These are phyloP conservation scores for Phoxinus phoxinus DNA, from an alignment of 2,113 vertebrate genomes.

Conservation along the genomic window DNA sequence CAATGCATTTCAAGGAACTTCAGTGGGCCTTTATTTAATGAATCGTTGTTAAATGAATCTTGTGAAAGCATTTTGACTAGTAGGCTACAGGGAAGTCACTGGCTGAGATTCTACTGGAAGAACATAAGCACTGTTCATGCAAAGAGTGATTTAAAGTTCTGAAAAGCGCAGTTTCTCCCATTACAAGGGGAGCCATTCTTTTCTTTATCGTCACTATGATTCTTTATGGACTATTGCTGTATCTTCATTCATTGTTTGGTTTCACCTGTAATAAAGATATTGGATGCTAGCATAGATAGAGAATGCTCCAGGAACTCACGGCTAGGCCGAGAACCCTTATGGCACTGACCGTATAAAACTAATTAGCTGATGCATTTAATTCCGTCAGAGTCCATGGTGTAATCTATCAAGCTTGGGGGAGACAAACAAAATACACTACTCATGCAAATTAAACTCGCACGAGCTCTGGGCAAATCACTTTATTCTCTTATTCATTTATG, in stretches of 20 bases:
- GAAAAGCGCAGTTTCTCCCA: no score
- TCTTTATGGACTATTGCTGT: no score
- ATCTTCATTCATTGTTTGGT: background rate
- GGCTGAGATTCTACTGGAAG: no score
- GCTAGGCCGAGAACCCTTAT: constrained; percentile 43
- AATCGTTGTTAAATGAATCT: no score
- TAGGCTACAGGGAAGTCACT: no score
- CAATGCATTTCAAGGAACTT: no score
- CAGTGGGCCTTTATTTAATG: no score
- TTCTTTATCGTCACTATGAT: no score
- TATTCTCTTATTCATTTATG: constrained; percentile 65
- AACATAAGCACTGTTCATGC: no score
- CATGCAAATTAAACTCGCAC: constrained; percentile 72
- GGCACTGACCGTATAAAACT: constrained; percentile 70
- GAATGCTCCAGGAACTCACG: constrained; percentile 14
- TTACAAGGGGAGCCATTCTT: no score
- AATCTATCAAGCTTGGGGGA: constrained; percentile 70
- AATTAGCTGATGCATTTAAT: constrained; percentile 79
- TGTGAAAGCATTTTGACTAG: no score
- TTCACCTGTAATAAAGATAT: background rate
- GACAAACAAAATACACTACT: constrained; percentile 75
- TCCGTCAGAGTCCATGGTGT: constrained; percentile 70
- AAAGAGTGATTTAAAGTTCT: no score
- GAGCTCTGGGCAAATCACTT: constrained; percentile 63
- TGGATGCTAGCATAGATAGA: background rate